Evolutionary conservation across 2,888 invertebrate species (phyloP).

Genomic region (Drosophila colorata): DNA sequence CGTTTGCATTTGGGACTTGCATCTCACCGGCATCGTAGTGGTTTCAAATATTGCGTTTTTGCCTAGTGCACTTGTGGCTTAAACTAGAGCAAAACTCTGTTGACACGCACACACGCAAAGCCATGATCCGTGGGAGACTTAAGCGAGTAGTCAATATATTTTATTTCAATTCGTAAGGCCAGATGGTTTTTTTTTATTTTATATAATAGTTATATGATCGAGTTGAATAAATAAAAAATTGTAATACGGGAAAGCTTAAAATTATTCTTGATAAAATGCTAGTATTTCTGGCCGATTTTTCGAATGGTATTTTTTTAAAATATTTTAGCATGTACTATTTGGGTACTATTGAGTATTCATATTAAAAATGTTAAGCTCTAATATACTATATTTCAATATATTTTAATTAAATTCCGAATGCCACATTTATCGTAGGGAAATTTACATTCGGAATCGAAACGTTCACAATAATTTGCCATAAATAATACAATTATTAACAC

Average conservation of each 20-base stretch:
- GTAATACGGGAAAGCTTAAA: too few species aligned
- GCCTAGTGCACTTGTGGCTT: slow-evolving; percentile 47
- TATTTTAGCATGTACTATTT: too few species aligned
- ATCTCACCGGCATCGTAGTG: slow-evolving; percentile 1
- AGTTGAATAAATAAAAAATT: too few species aligned
- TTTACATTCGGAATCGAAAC: background rate
- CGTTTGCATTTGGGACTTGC: slow-evolving; percentile 11
- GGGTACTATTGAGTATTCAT: too few species aligned
- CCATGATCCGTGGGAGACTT: slow-evolving; percentile 27
- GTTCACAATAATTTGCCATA: slow-evolving; percentile 16
- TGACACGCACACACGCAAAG: slow-evolving; percentile 63
- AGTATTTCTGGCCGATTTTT: too few species aligned
- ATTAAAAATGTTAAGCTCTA: too few species aligned
- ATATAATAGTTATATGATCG: too few species aligned
- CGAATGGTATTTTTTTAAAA: too few species aligned
- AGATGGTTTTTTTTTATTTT: too few species aligned
- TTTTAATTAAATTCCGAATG: background rate
- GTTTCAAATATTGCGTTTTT: slow-evolving; percentile 32
- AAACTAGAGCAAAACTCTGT: slow-evolving; percentile 63
- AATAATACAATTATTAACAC: slow-evolving; percentile 33
- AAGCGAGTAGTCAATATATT: background rate
- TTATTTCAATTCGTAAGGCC: background rate
- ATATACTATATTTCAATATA: too few species aligned
- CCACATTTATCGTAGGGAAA: background rate
- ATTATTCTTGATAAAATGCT: too few species aligned